Evolutionary conservation across 2,797 vertebrate genomes (phyloP), one percentile per base, ranked within the genome.

Genomic region (Pantherophis vulpinus): DNA sequence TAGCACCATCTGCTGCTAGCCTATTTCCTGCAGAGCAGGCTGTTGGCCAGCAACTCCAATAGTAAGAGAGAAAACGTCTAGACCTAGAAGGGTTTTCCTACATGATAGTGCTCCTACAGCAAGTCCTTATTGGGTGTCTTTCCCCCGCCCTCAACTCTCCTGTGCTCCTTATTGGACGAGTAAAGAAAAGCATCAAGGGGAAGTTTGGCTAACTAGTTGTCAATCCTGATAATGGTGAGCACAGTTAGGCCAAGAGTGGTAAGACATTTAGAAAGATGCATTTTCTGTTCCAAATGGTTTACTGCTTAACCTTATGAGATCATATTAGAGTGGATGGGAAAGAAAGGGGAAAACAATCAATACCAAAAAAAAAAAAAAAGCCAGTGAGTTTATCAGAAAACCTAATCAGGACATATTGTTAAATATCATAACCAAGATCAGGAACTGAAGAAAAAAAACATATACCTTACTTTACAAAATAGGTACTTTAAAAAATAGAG

Each of bases 1-100:
- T 95, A 96, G 96, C 96, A 96, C 97, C 96, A 97, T 97, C 97
- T 97, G 96, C 96, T 5, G 94, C 95, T 94, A 55, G 91, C 56
- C 87, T 94, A 94, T 95, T 95, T 96, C 95, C 97, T 96, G 94
- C 91, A 96, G 88, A 96, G 95, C 94, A 95, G 96, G 94, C 95
- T 95, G 96, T 95, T 96, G 96, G 95, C 95, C 95, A 96, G 95
- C 95, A 96, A 95, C 95, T 95, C 95, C 95, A 94, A 94, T 95
- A 94, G 95, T 94, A 97, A 95, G 95, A 96, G 95, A 56, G 96
- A 96, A 97, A 94, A 94, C 18, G 59, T 86, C 96, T 95, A 94
- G 94, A 51, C 55, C 94, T 96, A 94, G 95, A 96, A 97, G 94
- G 94, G 96, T 94, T 95, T 93, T 93, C 93, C 96, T 93, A 88